phyloP scores from a whole-genome alignment of 1,140 invertebrate genomes.

The Bombus pascuorum region DNA sequence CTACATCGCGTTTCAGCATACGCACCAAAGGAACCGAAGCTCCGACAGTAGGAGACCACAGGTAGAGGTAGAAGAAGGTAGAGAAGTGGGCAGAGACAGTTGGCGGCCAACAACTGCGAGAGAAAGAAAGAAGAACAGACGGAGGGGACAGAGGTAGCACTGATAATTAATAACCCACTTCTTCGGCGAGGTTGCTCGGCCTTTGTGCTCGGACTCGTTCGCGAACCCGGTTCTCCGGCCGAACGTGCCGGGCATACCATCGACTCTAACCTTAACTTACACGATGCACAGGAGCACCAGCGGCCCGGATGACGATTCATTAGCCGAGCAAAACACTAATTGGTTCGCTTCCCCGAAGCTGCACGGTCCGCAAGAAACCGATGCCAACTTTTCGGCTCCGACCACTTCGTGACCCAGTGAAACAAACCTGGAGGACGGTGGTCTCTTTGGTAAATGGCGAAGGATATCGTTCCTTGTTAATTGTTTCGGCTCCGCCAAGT shows the following conservation, averaged over 20 bases:
- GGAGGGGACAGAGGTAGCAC: constrained; percentile 57
- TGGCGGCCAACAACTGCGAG: constrained; percentile 14
- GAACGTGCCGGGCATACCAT: constrained; percentile 53
- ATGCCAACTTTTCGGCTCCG: constrained; percentile 46
- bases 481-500: neutral
- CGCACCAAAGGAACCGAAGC: neutral
- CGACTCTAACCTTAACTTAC: constrained; percentile 49
- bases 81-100: constrained; percentile 18
- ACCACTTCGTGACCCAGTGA: constrained; percentile 53
- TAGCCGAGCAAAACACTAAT: constrained; percentile 72
- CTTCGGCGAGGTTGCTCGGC: constrained; percentile 62
- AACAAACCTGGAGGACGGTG: constrained; percentile 11
- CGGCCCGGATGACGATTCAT: constrained; percentile 69
- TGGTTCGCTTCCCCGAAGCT: constrained; percentile 70
- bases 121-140: constrained; percentile 2
- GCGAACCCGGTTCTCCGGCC: constrained; percentile 42
- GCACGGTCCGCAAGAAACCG: constrained; percentile 51
- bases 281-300: constrained; percentile 49
- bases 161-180: constrained; percentile 73
- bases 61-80: constrained; percentile 12
- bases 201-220: constrained; percentile 62
- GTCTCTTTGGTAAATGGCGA: neutral
- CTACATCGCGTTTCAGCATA: neutral
- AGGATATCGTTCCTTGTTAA: constrained; percentile 29
- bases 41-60: constrained; percentile 28